Conservation (phyloP, 2,888 invertebrate genomes). For the Eulithis prunata region DNA sequence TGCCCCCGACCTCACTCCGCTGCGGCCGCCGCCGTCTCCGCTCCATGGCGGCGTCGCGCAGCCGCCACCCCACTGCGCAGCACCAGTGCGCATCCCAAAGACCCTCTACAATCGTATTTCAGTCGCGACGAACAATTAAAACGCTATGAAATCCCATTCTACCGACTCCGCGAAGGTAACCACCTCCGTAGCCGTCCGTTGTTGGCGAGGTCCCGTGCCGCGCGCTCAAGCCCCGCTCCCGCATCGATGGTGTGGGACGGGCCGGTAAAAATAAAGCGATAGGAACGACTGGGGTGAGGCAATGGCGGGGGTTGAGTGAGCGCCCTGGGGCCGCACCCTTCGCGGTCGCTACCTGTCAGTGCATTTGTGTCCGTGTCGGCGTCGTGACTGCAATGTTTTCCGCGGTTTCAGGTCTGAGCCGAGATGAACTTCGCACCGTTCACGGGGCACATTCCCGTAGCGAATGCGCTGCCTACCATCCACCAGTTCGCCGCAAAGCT, state of each 20-base stretch:
- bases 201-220: constrained; percentile 31
- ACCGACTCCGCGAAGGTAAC: constrained; percentile 65
- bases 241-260: constrained; percentile 77
- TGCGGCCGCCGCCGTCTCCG: constrained; percentile 36
- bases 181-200: constrained; percentile 44
- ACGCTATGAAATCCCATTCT: constrained; percentile 66
- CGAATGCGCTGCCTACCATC: constrained; percentile 90
- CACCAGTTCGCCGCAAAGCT: constrained; percentile 93
- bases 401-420: constrained; percentile 55
- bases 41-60: constrained; percentile 44
- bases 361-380: constrained; percentile 45
- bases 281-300: constrained; percentile 81
- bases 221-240: constrained; percentile 44
- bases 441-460: constrained; percentile 90
- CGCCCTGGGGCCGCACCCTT: constrained; percentile 76
- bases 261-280: constrained; percentile 82
- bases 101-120: constrained; percentile 67
- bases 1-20: constrained; percentile 46
- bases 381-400: constrained; percentile 49
- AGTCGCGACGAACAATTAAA: constrained; percentile 65
- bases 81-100: constrained; percentile 63
- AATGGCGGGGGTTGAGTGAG: constrained; percentile 81
- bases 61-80: constrained; percentile 59
- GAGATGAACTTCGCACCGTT: constrained; percentile 94
- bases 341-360: constrained; percentile 52